Percentiles rank a stretch among this genome's conserved stretches.
phyloP scores from a whole-genome alignment of 2,797 vertebrate species.

The Adelosebastes latens region DNA sequence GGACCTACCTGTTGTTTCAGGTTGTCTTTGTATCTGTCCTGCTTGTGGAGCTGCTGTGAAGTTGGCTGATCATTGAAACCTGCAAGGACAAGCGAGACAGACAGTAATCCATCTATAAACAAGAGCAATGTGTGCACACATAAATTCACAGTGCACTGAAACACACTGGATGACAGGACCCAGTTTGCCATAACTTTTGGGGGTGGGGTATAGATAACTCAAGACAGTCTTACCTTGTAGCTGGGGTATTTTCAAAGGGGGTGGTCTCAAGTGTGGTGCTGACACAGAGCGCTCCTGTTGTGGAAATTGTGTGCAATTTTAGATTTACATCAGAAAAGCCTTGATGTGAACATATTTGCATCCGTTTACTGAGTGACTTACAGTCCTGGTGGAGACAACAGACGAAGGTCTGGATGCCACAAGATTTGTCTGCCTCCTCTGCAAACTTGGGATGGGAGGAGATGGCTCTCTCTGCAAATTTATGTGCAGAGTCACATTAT shows the following conservation, averaged over 20 bases:
- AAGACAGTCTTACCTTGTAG: conserved; percentile 79
- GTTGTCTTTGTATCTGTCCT: conserved; percentile 88
- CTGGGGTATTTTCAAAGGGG: conserved; percentile 82
- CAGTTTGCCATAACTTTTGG: conserved; percentile 10
- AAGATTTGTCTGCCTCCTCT: conserved; percentile 70
- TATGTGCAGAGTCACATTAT: neutral
- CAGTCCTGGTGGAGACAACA: conserved; percentile 68
- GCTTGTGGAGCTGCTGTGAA: conserved; percentile 79
- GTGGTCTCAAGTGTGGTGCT: conserved; percentile 79
- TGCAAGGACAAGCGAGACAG: conserved; percentile 47
- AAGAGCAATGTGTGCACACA: neutral
- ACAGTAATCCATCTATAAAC: neutral
- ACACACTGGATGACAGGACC: neutral
- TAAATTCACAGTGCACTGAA: neutral
- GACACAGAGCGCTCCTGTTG: conserved; percentile 73
- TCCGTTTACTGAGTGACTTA: conserved; percentile 40
- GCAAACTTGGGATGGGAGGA: conserved; percentile 84
- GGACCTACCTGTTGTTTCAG: conserved; percentile 88
- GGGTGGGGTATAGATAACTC: neutral
- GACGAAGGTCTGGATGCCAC: conserved; percentile 77
- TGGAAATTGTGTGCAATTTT: neutral
- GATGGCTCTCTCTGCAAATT: conserved; percentile 81
- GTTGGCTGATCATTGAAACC: conserved; percentile 76
- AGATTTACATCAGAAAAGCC: neutral
- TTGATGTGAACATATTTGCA: neutral